Percentiles rank a stretch among this genome's conserved stretches.
Conservation (phyloP, 2,888 invertebrate species). For the Himalopsyche tibetana region DNA sequence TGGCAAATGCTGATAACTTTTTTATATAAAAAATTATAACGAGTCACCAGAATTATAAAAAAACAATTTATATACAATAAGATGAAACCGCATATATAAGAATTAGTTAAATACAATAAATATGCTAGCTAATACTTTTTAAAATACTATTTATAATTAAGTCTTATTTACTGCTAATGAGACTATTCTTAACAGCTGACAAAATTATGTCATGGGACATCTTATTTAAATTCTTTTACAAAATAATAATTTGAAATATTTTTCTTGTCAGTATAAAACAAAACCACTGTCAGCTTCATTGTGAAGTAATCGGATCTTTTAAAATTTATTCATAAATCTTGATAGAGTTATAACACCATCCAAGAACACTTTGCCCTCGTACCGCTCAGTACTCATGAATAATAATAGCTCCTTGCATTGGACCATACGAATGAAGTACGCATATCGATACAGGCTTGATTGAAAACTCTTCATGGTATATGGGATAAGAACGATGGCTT, state of each 20-base stretch:
- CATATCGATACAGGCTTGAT: background rate
- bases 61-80: too few relatives aligned
- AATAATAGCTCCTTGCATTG: slow-evolving; percentile 52
- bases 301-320: slow-evolving; percentile 48
- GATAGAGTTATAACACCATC: slow-evolving; percentile 63
- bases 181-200: too few relatives aligned
- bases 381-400: slow-evolving; percentile 60
- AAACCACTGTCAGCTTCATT: slow-evolving; percentile 52
- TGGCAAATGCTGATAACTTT: too few relatives aligned
- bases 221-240: slow-evolving; percentile 52
- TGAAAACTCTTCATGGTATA: background rate
- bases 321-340: slow-evolving; percentile 65
- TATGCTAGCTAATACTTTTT: too few relatives aligned
- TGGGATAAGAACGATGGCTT: too few relatives aligned
- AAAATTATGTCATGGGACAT: background rate
- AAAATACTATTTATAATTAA: too few relatives aligned
- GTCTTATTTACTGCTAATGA: too few relatives aligned
- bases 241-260: slow-evolving; percentile 22
- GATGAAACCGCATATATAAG: too few relatives aligned
- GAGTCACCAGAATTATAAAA: too few relatives aligned
- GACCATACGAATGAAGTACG: background rate
- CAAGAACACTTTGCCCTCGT: slow-evolving; percentile 60
- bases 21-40: too few relatives aligned
- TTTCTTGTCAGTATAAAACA: slow-evolving; percentile 50
- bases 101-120: too few relatives aligned